Evolutionary conservation across 2,113 vertebrate genomes (phyloP).

Genomic region (Sarotherodon lohbergeri): DNA sequence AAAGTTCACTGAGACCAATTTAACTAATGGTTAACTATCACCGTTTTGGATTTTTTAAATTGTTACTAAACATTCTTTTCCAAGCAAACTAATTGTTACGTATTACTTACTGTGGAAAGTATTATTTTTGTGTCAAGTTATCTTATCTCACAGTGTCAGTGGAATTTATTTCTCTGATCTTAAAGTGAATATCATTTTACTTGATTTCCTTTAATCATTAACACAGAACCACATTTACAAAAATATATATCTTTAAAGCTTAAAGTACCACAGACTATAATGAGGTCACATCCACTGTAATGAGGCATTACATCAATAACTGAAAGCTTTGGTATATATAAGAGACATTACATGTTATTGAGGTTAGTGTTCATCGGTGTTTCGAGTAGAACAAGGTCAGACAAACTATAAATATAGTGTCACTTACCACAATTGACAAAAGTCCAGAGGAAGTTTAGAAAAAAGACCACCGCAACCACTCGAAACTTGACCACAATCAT

Average conservation of each 20-base stretch:
- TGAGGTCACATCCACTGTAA: not conserved
- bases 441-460: not conserved
- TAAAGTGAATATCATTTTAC: not conserved
- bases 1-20: not conserved
- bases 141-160: not conserved
- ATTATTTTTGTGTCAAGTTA: not conserved
- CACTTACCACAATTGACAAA: not conserved
- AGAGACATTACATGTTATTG: not conserved
- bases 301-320: not conserved
- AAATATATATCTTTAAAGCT: not conserved
- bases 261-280: not conserved
- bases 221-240: not conserved
- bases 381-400: not conserved
- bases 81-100: not conserved
- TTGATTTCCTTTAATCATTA: not conserved
- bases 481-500: rapidly evolving
- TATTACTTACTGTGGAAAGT: not conserved
- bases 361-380: not conserved
- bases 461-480: not conserved
- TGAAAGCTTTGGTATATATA: not conserved
- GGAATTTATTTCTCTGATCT: not conserved
- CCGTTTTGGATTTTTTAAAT: rapidly evolving
- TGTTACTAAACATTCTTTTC: not conserved
- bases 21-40: not conserved
- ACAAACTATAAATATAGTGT: not conserved